phyloP scores from a whole-genome alignment of 2,888 invertebrate genomes.

The Cremastinae sp. region DNA sequence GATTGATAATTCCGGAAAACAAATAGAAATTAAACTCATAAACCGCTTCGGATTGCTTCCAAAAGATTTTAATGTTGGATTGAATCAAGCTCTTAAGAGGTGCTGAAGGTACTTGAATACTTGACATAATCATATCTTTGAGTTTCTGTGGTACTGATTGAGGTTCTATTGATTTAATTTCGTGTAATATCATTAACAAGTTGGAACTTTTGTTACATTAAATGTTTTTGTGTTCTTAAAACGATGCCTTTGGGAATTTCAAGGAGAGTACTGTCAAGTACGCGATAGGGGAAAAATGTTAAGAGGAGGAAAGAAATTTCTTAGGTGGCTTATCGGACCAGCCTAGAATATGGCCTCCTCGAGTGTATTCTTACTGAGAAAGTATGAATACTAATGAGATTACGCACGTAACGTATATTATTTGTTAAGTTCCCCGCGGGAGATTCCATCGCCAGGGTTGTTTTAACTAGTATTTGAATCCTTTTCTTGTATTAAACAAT shows the following conservation, averaged over 20 bases:
- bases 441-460: conserved; percentile 21
- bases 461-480: neutral
- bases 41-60: no score
- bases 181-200: no score
- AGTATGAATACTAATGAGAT: conserved; percentile 42
- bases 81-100: no score
- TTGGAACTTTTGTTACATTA: no score
- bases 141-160: no score
- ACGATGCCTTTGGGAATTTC: conserved; percentile 1
- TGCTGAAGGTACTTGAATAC: no score
- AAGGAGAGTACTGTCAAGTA: conserved; percentile 5
- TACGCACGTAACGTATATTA: conserved; percentile 44
- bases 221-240: no score
- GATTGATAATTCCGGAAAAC: neutral
- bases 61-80: no score
- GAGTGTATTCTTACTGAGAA: conserved; percentile 12
- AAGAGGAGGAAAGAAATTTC: conserved; percentile 29
- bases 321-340: conserved; percentile 41
- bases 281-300: neutral
- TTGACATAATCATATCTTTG: no score
- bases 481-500: neutral
- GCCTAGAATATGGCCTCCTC: conserved; percentile 31
- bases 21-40: neutral
- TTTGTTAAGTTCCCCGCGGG: conserved; percentile 21
- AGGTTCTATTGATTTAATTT: no score